Evolutionary conservation across 2,888 invertebrate species (phyloP), one percentile per base, ranked within the genome.

Genomic region (Plemyria rubiginata): DNA sequence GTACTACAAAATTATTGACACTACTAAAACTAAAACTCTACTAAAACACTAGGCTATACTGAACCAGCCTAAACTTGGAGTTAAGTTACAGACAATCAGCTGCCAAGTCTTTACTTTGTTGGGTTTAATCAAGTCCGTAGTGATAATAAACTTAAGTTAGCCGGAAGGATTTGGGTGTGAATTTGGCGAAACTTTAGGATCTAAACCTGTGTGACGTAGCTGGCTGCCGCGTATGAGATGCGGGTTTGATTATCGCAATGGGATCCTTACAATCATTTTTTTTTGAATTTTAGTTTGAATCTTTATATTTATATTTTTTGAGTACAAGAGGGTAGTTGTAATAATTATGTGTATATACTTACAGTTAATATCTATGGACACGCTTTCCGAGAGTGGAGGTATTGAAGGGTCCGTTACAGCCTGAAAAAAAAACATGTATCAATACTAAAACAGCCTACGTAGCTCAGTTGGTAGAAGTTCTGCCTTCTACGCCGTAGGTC

Each of bases 321-420:
- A 22, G 22, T 6, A 6, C 32, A 3, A 8, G 7, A 32, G 8
- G 2, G 6, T 32, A 32, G 6, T 6, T 32, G 6, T 29, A 7
- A 1, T 29, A 7, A 32, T 5, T 32, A 32, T 8, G 8, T 12
- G n/a, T 11, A 51, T 13, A 36, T 50, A 91, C 92, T 92, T 73
- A 92, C 92, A 88, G 79, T 95, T 95, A 86, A 96, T 94, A 76
- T 96, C 95, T 43, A 96, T 94, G 49, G 95, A 94, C 54, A 96
- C 92, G 59, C 93, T 93, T 64, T 95, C 94, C 0, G 95, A 94
- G 11, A 95, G 92, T 0, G 96, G 96, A 6, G 94, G 92, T 72
- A 95, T 95, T 57, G 95, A 92, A 16, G 95, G 95, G 76, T 95
- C 96, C 67, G 96, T 96, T 73, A 95, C 94, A 1, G 96, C 96